Percentiles rank a stretch among this genome's conserved stretches.
Evolutionary conservation across 2,888 invertebrate genomes (phyloP).

Genomic region (Rotaria socialis): DNA sequence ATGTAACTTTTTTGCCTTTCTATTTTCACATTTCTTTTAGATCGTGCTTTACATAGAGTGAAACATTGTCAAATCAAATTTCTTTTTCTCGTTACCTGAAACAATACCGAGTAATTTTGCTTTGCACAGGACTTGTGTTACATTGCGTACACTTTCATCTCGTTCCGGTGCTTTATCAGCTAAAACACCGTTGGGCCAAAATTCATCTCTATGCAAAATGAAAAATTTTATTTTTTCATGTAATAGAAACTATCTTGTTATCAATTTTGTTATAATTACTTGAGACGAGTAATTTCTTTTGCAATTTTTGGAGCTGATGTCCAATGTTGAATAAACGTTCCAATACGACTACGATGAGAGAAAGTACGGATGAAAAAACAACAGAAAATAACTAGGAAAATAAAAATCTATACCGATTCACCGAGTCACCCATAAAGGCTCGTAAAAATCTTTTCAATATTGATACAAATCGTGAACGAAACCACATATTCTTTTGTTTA

Average conservation of each 20-base stretch:
- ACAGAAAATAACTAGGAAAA: too few species aligned
- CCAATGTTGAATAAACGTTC: conserved; percentile 78
- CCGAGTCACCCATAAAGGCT: conserved; percentile 76
- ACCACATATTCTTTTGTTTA: conserved; percentile 75
- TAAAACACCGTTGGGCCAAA: conserved; percentile 65
- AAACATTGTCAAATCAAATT: not conserved
- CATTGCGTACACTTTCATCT: conserved; percentile 66
- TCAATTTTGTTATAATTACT: conserved; percentile 63
- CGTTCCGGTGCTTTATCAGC: conserved; percentile 64
- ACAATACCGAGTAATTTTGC: conserved; percentile 76
- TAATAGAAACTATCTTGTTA: too few species aligned
- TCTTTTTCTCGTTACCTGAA: conserved; percentile 65
- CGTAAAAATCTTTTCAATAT: conserved; percentile 73
- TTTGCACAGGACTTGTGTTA: conserved; percentile 79
- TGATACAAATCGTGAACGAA: conserved; percentile 72
- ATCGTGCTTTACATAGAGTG: too few species aligned
- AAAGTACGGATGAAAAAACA: too few species aligned
- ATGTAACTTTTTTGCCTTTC: too few species aligned
- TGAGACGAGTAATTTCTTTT: conserved; percentile 76
- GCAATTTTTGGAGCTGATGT: conserved; percentile 83
- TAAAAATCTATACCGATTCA: conserved; percentile 63
- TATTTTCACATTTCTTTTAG: too few species aligned
- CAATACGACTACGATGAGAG: conserved; percentile 66
- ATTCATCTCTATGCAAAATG: conserved; percentile 59
- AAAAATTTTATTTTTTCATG: not conserved